Evolutionary conservation across 2,797 vertebrate species (phyloP), one percentile per base, ranked within the genome.

Genomic region (Pseudotriccus pelzelni): DNA sequence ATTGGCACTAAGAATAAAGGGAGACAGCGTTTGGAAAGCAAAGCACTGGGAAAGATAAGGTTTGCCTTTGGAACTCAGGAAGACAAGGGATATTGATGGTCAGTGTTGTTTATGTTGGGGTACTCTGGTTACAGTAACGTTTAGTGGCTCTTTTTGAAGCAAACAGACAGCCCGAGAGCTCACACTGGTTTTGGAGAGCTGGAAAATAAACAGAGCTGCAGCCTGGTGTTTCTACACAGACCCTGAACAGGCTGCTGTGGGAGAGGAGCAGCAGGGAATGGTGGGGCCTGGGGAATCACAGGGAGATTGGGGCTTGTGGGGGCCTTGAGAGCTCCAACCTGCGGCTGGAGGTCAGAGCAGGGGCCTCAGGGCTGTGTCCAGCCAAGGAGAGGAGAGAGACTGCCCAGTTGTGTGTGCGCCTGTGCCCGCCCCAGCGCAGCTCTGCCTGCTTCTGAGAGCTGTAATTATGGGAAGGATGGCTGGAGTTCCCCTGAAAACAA

Each of bases 401-500:
- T 7, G 30, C 3, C 2, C 17, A 32, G n/a, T 37, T 20, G 66
- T 15, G 27, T 16, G 2, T 5, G 22, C 20, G 10, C 52, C 69
- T 14, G n/a, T 39, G 36, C 63, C 69, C 14, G 41, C 4, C 47
- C 15, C 30, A 25, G 49, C 4, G 0, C 44, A 37, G 56, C 73
- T 49, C 56, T 39, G 7, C n/a, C 24, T 9, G 23, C 18, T n/a
- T 55, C 20, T 22, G 19, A 28, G 50, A 43, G 50, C 70, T 36
- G 55, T 19, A 14, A 47, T 37, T 6, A 37, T 30, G 43, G 70
- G 70, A 46, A 58, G 70, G 43, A 58, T 73, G 59, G 98, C 98
- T 10, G 98, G 97, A 0, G 98, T 99, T 41, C 99, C 99, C 14
- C 99, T 99, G 96, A 49, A 95, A 67, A 15, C 25, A 76, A 95